These are phyloP conservation scores for Neoascia interrupta DNA, from an alignment of 2,888 invertebrate species.

Conservation along the genomic window DNA sequence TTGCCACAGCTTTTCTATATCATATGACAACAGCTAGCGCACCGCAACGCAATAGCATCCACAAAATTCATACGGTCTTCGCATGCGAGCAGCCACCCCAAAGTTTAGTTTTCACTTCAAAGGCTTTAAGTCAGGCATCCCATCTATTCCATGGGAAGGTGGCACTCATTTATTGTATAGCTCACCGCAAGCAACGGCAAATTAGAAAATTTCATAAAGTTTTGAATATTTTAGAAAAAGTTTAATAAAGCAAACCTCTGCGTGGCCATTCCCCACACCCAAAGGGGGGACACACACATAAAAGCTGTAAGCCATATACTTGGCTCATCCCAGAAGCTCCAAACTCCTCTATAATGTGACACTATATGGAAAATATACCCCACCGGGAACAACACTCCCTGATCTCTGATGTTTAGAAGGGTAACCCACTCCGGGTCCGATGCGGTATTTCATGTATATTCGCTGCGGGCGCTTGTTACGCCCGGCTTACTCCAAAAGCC, in stretches of 20 bases:
- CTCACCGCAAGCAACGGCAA: conserved; percentile 8
- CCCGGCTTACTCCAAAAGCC: no score
- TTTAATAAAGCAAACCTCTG: no score
- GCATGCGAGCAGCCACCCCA: neutral
- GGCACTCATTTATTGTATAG: neutral
- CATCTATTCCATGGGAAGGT: no score
- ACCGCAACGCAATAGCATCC: no score
- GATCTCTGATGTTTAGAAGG: neutral
- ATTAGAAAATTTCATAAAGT: conserved; percentile 63
- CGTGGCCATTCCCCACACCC: no score
- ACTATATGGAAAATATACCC: neutral
- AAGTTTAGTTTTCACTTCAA: neutral
- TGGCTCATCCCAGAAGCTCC: no score
- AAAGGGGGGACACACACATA: neutral
- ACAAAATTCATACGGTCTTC: conserved; percentile 8
- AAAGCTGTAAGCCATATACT: conserved; percentile 26
- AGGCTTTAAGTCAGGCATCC: no score
- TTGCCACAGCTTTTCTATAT: neutral
- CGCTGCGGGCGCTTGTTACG: no score
- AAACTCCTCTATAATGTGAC: no score
- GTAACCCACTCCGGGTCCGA: no score
- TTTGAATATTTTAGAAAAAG: conserved; percentile 57
- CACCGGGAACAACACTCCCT: neutral
- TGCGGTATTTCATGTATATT: no score
- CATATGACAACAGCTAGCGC: no score